Base-by-base conservation (phyloP, 2,113 vertebrate genomes). In the Himantopus leucocephalus region DNA sequence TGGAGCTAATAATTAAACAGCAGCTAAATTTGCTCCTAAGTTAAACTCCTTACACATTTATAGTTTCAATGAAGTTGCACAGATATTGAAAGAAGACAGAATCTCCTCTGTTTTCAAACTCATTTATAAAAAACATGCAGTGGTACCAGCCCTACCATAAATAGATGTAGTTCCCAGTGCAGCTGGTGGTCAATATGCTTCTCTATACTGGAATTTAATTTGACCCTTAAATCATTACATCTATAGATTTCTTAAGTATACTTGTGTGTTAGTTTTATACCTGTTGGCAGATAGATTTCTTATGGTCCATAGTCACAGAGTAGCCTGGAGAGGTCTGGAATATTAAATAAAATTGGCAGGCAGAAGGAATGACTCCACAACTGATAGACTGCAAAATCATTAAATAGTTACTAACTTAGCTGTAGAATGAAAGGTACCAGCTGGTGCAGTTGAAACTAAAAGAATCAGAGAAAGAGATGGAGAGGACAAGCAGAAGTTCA, bases 281-380 rank as follows among this genome's bases (percentile, higher is more conserved):
- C 74, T 92, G 87, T 91, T 97, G 94, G 78, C 87, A 96, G 90
- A 90, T 8, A 92, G 73, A 62, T 79, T 96, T 95, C 58, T 79
- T 92, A 85, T 64, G 81, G 70, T 8, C 20, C 53, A 23, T 15
- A 62, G 48, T 58, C 35, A 58, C 53, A 66, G 58, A 12, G 55
- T 47, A 89, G 73, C 34, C 16, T 79, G 35, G 59, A 92, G 24
- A 86, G 10, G 39, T 85, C 53, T 53, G 12, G 30, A 77, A 70
- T 88, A 80, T 48, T 93, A 94, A 94, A 87, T 39, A 71, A 83
- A 94, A 93, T 90, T 1, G 1, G n/a, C 85, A 90, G 45, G 63
- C 58, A 90, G 53, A 79, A 90, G n/a, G 59, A 92, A 91, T 85
- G 45, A 85, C 92, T 90, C 41, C 45, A 91, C 43, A 90, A 75